Conservation (phyloP, 2,113 vertebrate species). For the Hiodon alosoides region DNA sequence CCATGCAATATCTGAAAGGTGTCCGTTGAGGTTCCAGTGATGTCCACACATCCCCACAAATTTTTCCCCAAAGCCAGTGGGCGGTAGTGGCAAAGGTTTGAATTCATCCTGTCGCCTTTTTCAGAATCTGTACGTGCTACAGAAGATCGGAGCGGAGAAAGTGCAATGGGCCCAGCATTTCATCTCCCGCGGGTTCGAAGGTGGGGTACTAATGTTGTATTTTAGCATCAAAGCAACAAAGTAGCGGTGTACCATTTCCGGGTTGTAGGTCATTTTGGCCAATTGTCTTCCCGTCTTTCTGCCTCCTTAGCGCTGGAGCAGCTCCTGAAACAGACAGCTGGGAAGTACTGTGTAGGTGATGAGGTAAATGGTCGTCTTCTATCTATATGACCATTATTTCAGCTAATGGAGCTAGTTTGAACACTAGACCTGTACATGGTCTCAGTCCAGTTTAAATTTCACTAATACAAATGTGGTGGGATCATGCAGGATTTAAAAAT, state of each 20-base stretch:
- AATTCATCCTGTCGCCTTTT: slow-evolving; percentile 8
- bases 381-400: neutral
- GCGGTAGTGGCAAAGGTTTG: neutral
- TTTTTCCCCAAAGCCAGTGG: neutral
- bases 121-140: slow-evolving; percentile 77
- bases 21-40: too few species aligned
- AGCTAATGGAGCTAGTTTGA: neutral
- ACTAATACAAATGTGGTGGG: too few species aligned
- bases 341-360: slow-evolving; percentile 80
- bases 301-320: slow-evolving; percentile 74
- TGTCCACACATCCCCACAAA: too few species aligned
- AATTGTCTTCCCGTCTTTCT: neutral
- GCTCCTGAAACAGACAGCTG: slow-evolving; percentile 75
- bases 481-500: too few species aligned
- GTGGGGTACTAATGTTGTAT: slow-evolving; percentile 50
- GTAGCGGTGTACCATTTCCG: neutral
- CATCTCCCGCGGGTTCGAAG: slow-evolving; percentile 78
- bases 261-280: too few species aligned
- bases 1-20: too few species aligned
- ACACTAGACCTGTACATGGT: neutral
- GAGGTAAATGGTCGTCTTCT: slow-evolving; percentile 66
- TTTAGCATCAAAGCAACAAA: neutral
- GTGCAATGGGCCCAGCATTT: slow-evolving; percentile 77
- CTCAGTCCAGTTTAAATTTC: too few species aligned
- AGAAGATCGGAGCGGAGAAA: slow-evolving; percentile 75